Evolutionary conservation across 1,140 invertebrate genomes (phyloP), one percentile per base, ranked within the genome.

Genomic region (Ceratina calcarata): DNA sequence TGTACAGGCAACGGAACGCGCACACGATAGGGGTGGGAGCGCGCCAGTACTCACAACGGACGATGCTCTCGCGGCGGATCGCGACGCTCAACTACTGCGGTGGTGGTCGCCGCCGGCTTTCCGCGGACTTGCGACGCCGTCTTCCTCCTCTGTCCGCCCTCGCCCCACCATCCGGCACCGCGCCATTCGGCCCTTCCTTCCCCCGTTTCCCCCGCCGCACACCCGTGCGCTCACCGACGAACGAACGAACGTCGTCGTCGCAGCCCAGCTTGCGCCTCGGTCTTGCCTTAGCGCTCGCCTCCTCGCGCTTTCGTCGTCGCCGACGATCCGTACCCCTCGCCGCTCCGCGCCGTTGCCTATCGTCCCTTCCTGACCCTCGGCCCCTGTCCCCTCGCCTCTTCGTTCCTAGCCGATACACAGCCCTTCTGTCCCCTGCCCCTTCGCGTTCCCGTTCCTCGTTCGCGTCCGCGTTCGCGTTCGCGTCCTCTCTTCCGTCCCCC

Each of bases 61-160:
- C 85, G 83, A 87, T 85, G 76, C 68, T 88, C 74, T 83, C 84
- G 84, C 83, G 81, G 81, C 80, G 89, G 85, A 83, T 82, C 83
- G 87, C 81, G 67, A 86, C 88, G 87, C 88, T 89, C 85, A 86
- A 89, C 89, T 90, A 86, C 84, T 90, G 87, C 84, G 73, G 77
- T 83, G 84, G 82, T 82, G 87, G 82, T 84, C 84, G 82, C 78
- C 82, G 81, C 72, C 76, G 67, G 72, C 73, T 85, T 87, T 83
- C 72, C 80, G 74, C 80, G 81, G 85, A 83, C 85, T 84, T 78
- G 79, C 86, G 76, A 82, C 82, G 83, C 81, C 83, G 84, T 70
- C 82, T 69, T 81, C 82, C 57, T 45, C 80, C 67, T 69, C 60
- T 55, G 37, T 58, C 57, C 27, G 16, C 77, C 70, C 70, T 79